Base-by-base conservation (phyloP, 2,113 vertebrate genomes). In the Hydropotes inermis region DNA sequence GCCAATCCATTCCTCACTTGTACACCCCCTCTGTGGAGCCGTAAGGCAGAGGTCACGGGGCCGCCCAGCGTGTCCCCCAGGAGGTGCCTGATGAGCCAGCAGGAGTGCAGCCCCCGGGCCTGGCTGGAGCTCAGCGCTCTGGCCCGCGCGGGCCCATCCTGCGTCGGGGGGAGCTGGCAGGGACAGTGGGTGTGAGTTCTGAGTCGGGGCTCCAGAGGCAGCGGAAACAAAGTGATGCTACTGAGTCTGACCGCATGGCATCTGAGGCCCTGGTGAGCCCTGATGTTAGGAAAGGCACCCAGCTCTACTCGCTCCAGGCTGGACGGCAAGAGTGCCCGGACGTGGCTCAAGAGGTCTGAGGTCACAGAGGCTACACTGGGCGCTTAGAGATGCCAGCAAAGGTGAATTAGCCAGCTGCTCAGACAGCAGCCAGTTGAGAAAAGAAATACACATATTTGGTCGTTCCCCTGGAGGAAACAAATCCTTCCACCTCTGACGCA, bases 321-420 rank as follows among this genome's bases (percentile, higher is more conserved):
- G 57, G 47, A 6, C 1, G 3, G 13, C 15, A 10, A n/a, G 21
- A 12, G 21, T 15, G n/a, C 39, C 30, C 0, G 1, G 14, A n/a
- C 15, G 86, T 4, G 60, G 23, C 86, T 52, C 8, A 1, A 1
- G 28, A 45, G 23, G 43, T 25, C 43, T 1, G 1, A 16, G 58
- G 27, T 2, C 7, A 2, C 39, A 39, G 33, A 21, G 30, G 54
- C 58, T 8, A 33, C 45, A n/a, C 57, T 4, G 54, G 12, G 6
- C 6, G 12, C 52, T 43, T 3, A 10, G 89, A 39, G 52, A 74
- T 1, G 8, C 3, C 5, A 0, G 8, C 10, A 28, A 7, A 13
- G 47, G 88, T 39, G 23, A 36, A 3, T 14, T 11, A 17, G 88
- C 45, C 67, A 23, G 58, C 50, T 5, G 25, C 33, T 9, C 7